Evolutionary conservation across 2,797 vertebrate species (phyloP).

Genomic region (Eremophila alpestris): DNA sequence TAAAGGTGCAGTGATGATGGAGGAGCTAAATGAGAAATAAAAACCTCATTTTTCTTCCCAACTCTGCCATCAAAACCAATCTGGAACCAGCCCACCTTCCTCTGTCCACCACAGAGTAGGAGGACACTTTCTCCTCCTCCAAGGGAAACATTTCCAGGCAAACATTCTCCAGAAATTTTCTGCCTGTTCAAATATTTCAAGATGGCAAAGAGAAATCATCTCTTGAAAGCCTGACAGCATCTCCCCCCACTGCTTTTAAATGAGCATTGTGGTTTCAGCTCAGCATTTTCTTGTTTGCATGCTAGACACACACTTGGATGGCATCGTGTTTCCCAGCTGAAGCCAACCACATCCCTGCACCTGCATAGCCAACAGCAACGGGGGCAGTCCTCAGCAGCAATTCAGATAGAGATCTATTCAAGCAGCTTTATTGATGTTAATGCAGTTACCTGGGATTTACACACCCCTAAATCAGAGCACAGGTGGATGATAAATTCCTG

Average conservation of each 20-base stretch:
- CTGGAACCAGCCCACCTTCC: neutral
- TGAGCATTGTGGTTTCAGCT: slow-evolving; percentile 27
- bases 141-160: neutral
- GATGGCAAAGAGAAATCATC: neutral
- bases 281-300: slow-evolving; percentile 63
- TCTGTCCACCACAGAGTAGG: neutral
- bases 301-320: slow-evolving; percentile 55
- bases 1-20: neutral
- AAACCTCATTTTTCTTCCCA: neutral
- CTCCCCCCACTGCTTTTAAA: neutral
- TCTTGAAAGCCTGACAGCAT: neutral
- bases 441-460: slow-evolving; percentile 40
- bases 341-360: slow-evolving; percentile 63
- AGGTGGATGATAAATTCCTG: slow-evolving; percentile 63
- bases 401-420: slow-evolving; percentile 61
- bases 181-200: neutral
- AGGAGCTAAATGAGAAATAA: neutral
- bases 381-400: slow-evolving; percentile 13
- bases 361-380: slow-evolving; percentile 66
- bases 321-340: slow-evolving; percentile 60
- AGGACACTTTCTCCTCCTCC: neutral
- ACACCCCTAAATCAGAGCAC: slow-evolving; percentile 51
- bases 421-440: slow-evolving; percentile 61
- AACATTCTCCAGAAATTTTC: neutral
- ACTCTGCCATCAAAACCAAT: neutral